Base-by-base conservation (phyloP, 2,113 vertebrate species). In the Sciurus niger region DNA sequence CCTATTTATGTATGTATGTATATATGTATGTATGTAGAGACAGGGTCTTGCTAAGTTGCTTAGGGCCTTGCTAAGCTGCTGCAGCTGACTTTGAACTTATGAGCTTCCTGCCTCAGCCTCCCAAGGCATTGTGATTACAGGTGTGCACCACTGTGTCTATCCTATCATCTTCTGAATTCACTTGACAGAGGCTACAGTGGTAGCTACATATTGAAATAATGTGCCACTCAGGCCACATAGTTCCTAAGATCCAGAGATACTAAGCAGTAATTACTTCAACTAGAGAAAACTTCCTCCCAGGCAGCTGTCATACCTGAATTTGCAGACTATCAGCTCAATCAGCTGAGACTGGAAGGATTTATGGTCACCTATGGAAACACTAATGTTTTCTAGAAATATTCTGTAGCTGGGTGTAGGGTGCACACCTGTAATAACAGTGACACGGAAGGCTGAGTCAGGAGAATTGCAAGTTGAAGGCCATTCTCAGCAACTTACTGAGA, bases 301-400 rank as follows among this genome's bases (percentile, higher is more conserved):
- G 46, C 22, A 80, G 8, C 46, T 87, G 94, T 28, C 8, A 43
- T 63, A 68, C n/a, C 63, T 88, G 17, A 94, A 32, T 1, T 84
- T 95, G 7, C 43, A 90, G 72, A 93, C 13, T 76, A 30, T n/a
- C 68, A 55, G 20, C 24, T 87, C 53, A 72, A 24, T 85, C 30
- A 93, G 79, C 22, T 72, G 51, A 8, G 46, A 72, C 16, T 84
- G 28, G n/a, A 84, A 76, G 32, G 37, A 88, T 70, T 76, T 34
- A 76, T 93, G 73, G 51, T 76, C 8, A 73, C 17, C 32, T 90
- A 2, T 82, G 80, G n/a, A 14, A 2, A 93, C 28, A 30, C 3
- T 77, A 2, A 72, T 14, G 51, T 17, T 85, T 94, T 96, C 40
- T 87, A 96, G 84, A 95, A 51, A 25, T 65, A 84, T 28, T 90